Base-by-base conservation (phyloP, 2,797 vertebrate genomes). In the Sebastes baramenuke region DNA sequence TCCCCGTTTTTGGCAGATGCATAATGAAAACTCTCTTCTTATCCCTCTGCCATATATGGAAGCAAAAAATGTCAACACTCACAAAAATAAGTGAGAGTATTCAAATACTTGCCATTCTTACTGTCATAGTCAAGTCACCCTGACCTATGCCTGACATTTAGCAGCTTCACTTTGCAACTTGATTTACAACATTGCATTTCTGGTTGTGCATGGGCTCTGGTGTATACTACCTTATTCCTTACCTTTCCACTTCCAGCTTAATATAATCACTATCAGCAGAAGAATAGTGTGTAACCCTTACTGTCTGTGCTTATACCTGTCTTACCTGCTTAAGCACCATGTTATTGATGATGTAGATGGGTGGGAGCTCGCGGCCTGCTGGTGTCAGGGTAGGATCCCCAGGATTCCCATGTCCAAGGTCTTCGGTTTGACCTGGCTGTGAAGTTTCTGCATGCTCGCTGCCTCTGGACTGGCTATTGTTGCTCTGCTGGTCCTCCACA, bases 291-390 rank as follows among this genome's bases (percentile, higher is more conserved):
- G n/a, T 59, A 20, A 18, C 38, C 38, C 6, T 36, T 2, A 29
- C 5, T 49, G 27, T 32, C 20, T 67, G 7, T 1, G 1, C 29
- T n/a, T 5, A 13, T 8, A 18, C 58, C 34, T 12, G 20, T 29
- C 77, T 88, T 81, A 94, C 95, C 94, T 94, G 90, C 22, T 93
- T 90, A 12, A 91, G 67, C 66, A 87, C 80, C 29, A 90, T 81
- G 73, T 93, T 93, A 52, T 94, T 93, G 25, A 95, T 81, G 16
- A 94, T 83, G 78, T 90, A 93, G 71, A 92, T 59, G 11, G 93
- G 82, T 1, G 75, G 75, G 24, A 90, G 78, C 49, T 89, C 77
- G 6, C 8, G 30, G 5, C 66, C 83, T 46, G 62, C 71, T 7
- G 89, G 56, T 20, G 75, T 77, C 20, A 72, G 46, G n/a, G 77